A percentile compares a stretch with the other conserved stretches of the same genome.
phyloP scores from a whole-genome alignment of 2,888 invertebrate genomes.

The Laothoe populi region DNA sequence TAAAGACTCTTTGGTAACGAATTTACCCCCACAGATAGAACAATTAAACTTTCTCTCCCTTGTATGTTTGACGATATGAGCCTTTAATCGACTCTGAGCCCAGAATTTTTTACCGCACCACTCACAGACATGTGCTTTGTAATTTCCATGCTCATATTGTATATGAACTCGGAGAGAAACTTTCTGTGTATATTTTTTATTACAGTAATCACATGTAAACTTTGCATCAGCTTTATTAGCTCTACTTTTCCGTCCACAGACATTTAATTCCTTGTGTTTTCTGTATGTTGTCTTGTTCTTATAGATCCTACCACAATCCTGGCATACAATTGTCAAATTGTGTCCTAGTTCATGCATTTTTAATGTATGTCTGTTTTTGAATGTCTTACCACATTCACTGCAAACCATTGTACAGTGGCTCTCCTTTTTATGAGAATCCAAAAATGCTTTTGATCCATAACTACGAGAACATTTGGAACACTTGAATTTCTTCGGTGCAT shows the following conservation, averaged over 20 bases:
- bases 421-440: constrained; percentile 54
- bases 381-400: constrained; percentile 65
- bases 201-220: constrained; percentile 71
- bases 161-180: constrained; percentile 71
- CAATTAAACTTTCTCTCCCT: constrained; percentile 68
- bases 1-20: constrained; percentile 70
- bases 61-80: constrained; percentile 72
- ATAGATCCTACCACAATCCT: constrained; percentile 67
- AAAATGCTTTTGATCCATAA: constrained; percentile 51
- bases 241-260: constrained; percentile 58
- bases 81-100: constrained; percentile 68
- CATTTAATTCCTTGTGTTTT: constrained; percentile 62
- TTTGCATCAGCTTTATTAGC: constrained; percentile 61
- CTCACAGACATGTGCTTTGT: constrained; percentile 67
- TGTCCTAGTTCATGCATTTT: constrained; percentile 65
- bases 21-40: constrained; percentile 60
- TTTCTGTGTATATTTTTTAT: constrained; percentile 72
- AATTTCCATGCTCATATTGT: constrained; percentile 71
- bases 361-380: constrained; percentile 56
- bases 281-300: constrained; percentile 64
- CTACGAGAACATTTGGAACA: constrained; percentile 56
- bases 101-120: constrained; percentile 74
- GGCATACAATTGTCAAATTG: constrained; percentile 57
- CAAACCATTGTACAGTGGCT: constrained; percentile 59
- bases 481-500: constrained; percentile 59